Evolutionary conservation across 2,888 invertebrate species (phyloP).

Genomic region (Caenorhabditis becei): DNA sequence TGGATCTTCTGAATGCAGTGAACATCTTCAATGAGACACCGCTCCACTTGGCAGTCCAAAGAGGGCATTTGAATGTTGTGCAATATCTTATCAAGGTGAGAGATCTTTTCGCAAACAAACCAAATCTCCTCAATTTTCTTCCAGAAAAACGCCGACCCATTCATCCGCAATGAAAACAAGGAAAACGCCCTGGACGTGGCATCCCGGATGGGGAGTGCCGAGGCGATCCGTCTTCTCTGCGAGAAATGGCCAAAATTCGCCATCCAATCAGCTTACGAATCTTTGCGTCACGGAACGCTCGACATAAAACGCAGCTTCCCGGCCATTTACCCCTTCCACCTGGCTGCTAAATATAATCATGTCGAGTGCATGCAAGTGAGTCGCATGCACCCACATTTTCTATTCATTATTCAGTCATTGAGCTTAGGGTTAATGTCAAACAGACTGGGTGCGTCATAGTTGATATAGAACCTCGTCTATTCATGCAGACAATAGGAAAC

Average conservation of each 20-base stretch:
- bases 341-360: slow-evolving; percentile 88
- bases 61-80: slow-evolving; percentile 87
- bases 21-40: slow-evolving; percentile 84
- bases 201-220: slow-evolving; percentile 85
- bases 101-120: too few species aligned
- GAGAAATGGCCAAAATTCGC: slow-evolving; percentile 58
- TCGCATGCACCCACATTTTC: slow-evolving; percentile 17
- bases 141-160: slow-evolving; percentile 75
- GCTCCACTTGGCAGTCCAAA: slow-evolving; percentile 88
- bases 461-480: background rate
- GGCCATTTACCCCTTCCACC: slow-evolving; percentile 86
- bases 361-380: slow-evolving; percentile 82
- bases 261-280: slow-evolving; percentile 67
- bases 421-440: slow-evolving; percentile 16
- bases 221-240: slow-evolving; percentile 65
- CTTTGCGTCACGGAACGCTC: slow-evolving; percentile 54
- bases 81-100: slow-evolving; percentile 86
- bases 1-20: slow-evolving; percentile 59
- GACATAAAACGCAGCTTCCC: slow-evolving; percentile 62
- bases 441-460: slow-evolving; percentile 20
- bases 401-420: slow-evolving; percentile 52
- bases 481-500: background rate
- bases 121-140: background rate
- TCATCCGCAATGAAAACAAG: slow-evolving; percentile 83
- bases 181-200: slow-evolving; percentile 96